Evolutionary conservation across 2,797 vertebrate genomes (phyloP).

Genomic region (Acrocephalus scirpaceus): DNA sequence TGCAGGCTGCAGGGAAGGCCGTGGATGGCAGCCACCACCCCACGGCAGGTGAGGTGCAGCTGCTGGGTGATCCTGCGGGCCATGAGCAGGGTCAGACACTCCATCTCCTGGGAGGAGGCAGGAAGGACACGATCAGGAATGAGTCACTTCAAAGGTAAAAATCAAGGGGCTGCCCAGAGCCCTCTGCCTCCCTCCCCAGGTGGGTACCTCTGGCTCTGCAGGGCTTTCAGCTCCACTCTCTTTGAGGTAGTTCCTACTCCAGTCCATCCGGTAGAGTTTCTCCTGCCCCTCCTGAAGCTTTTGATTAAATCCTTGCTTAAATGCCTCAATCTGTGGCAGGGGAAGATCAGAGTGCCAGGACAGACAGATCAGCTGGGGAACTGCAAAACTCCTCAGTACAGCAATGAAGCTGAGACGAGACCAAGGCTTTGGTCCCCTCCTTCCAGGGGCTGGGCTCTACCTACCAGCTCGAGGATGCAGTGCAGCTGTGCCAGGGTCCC

Average conservation of each 20-base stretch:
- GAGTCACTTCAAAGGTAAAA: neutral
- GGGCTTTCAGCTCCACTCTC: neutral
- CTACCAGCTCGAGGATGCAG: conserved; percentile 83
- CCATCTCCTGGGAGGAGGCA: conserved; percentile 73
- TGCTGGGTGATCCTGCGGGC: conserved; percentile 50
- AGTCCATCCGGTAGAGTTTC: conserved; percentile 25
- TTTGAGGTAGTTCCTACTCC: neutral
- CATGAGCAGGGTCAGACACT: conserved; percentile 79
- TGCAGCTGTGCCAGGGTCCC: conserved; percentile 80
- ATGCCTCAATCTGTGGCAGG: conserved; percentile 26
- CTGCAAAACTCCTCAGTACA: neutral
- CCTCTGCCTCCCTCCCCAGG: neutral
- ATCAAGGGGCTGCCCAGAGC: neutral
- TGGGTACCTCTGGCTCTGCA: neutral
- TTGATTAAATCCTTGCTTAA: conserved; percentile 11
- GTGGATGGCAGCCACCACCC: neutral
- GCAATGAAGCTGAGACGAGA: accelerated
- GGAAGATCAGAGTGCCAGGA: neutral
- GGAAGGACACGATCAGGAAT: neutral
- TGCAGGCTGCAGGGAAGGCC: conserved; percentile 40
- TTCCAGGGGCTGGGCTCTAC: neutral
- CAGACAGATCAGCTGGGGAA: neutral
- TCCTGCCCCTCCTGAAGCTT: neutral
- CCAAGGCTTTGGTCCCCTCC: neutral
- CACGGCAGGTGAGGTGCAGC: neutral